phyloP scores from a whole-genome alignment of 2,888 invertebrate genomes.

The Machimus rusticus region DNA sequence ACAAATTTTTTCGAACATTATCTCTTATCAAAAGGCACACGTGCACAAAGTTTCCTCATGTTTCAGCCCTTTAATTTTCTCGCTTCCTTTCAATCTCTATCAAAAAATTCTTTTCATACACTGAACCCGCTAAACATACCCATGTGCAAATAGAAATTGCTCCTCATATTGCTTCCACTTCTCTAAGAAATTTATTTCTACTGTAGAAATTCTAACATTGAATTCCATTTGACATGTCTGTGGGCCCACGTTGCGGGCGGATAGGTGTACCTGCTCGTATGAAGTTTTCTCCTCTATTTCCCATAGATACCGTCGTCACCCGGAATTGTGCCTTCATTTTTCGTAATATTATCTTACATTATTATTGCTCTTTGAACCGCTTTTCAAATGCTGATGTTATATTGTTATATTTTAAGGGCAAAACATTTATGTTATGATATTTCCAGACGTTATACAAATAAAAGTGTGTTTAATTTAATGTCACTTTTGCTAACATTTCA shows the following conservation, averaged over 20 bases:
- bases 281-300: neutral
- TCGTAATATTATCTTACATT: neutral
- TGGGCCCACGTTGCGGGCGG: neutral
- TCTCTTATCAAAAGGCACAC: neutral
- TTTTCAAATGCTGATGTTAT: neutral
- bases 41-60: neutral
- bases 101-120: neutral
- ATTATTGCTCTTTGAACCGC: neutral
- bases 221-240: neutral
- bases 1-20: neutral
- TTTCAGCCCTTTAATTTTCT: neutral
- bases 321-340: neutral
- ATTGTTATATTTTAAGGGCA: neutral
- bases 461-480: neutral
- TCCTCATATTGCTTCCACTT: neutral
- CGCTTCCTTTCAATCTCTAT: neutral
- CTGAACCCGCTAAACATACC: neutral
- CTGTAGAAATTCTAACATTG: neutral
- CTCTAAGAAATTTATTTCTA: neutral
- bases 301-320: neutral
- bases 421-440: neutral
- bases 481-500: neutral
- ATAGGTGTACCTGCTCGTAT: neutral
- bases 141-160: neutral
- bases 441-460: neutral